phyloP scores from a whole-genome alignment of 2,113 vertebrate species.

The Etheostoma spectabile region DNA sequence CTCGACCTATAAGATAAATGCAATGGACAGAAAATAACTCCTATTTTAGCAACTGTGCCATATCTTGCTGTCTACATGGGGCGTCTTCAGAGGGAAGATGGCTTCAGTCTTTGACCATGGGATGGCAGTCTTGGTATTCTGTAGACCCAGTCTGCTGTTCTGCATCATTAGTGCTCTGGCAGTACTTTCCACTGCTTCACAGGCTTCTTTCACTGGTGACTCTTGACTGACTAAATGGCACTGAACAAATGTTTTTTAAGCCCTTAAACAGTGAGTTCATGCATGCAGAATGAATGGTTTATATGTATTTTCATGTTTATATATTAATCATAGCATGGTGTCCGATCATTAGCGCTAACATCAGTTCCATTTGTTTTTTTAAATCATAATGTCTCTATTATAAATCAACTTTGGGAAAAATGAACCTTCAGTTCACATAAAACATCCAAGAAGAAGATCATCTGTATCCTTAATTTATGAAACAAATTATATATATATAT shows the following conservation, averaged over 20 bases:
- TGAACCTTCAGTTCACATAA: background rate
- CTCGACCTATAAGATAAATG: constrained; percentile 79
- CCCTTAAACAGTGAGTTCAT: constrained; percentile 9
- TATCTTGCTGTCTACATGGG: constrained; percentile 38
- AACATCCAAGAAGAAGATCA: background rate
- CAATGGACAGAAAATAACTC: constrained; percentile 73
- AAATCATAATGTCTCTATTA: background rate
- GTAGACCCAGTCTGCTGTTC: background rate
- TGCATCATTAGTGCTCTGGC: constrained; percentile 12
- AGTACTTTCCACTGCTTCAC: background rate
- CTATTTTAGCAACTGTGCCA: constrained; percentile 68
- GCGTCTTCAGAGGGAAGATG: background rate
- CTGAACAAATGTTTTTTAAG: constrained; percentile 11
- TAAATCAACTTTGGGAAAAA: background rate
- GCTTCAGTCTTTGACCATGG: constrained; percentile 46
- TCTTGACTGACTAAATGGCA: constrained; percentile 22
- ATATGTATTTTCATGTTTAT: background rate
- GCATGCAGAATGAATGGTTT: constrained; percentile 12
- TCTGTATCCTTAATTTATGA: background rate
- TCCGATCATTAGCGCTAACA: background rate
- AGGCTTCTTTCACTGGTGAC: constrained; percentile 26
- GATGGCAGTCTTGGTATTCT: constrained; percentile 73
- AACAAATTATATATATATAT: background rate
- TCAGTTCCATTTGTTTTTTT: background rate
- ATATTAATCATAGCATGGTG: background rate